These are phyloP conservation scores for Oopsacas minuta DNA, from an alignment of 37 sponge, comb jelly and placozoan genomes.

Conservation along the genomic window DNA sequence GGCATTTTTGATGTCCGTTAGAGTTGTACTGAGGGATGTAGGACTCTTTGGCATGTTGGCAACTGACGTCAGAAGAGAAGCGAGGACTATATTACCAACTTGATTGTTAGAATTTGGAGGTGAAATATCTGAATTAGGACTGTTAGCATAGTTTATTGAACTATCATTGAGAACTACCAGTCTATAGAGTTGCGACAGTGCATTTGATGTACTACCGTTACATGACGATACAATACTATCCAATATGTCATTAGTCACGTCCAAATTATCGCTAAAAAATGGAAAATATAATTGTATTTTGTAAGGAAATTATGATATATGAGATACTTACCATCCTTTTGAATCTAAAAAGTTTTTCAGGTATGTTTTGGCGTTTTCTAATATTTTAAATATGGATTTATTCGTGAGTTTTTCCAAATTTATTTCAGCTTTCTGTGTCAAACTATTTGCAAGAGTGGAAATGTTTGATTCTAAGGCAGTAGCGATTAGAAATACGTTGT, in stretches of 20 bases:
- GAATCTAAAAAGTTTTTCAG: not conserved
- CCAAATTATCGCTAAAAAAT: not conserved
- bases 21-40: not conserved
- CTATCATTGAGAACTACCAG: not conserved
- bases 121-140: not conserved
- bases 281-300: not conserved
- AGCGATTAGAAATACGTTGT: not conserved
- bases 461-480: not conserved
- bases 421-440: not conserved
- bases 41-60: not conserved
- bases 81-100: not conserved
- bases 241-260: not conserved
- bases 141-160: not conserved
- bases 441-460: not conserved
- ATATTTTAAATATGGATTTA: not conserved
- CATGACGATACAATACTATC: not conserved
- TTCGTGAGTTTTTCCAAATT: not conserved
- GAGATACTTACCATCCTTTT: not conserved
- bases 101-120: not conserved
- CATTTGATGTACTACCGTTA: not conserved
- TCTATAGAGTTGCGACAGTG: not conserved
- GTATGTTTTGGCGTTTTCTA: not conserved
- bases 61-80: not conserved
- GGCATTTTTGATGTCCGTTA: not conserved
- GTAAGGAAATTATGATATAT: too few relatives aligned